Conservation (phyloP, 1,140 invertebrate genomes). For the Ceratina australensis region DNA sequence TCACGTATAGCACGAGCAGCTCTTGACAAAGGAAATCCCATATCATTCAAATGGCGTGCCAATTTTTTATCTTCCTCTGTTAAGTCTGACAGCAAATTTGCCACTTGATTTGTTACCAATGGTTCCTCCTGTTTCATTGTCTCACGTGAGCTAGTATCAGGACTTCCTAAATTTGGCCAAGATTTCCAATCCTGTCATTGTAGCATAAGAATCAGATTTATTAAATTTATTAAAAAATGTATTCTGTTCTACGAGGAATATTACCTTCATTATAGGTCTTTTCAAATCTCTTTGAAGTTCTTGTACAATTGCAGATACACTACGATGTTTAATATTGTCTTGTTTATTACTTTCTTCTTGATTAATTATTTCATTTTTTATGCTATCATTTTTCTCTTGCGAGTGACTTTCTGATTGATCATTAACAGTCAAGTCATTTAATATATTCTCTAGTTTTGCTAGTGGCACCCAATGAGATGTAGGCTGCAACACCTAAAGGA, state of each 20-base stretch:
- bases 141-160: constrained; percentile 50
- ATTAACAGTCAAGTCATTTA: constrained; percentile 68
- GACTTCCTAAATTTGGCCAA: constrained; percentile 71
- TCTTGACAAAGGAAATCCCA: constrained; percentile 91
- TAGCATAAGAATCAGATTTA: not conserved
- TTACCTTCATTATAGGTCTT: constrained; percentile 78
- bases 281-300: constrained; percentile 85
- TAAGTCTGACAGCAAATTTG: constrained; percentile 65
- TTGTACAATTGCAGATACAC: constrained; percentile 86
- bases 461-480: constrained; percentile 71
- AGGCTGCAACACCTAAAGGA: constrained; percentile 73
- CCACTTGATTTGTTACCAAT: constrained; percentile 50
- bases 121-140: constrained; percentile 40
- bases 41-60: constrained; percentile 86
- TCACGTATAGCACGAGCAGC: constrained; percentile 87
- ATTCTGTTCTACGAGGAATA: not conserved
- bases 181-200: constrained; percentile 73
- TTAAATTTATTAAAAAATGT: not conserved
- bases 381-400: constrained; percentile 60
- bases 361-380: constrained; percentile 64
- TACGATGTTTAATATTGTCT: constrained; percentile 81
- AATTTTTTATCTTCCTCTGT: constrained; percentile 82
- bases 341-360: constrained; percentile 69
- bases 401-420: constrained; percentile 45
- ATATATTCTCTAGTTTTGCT: constrained; percentile 70